These are phyloP conservation scores for Zelostemma sp. DNA, from an alignment of 1,140 invertebrate species.

Conservation along the genomic window DNA sequence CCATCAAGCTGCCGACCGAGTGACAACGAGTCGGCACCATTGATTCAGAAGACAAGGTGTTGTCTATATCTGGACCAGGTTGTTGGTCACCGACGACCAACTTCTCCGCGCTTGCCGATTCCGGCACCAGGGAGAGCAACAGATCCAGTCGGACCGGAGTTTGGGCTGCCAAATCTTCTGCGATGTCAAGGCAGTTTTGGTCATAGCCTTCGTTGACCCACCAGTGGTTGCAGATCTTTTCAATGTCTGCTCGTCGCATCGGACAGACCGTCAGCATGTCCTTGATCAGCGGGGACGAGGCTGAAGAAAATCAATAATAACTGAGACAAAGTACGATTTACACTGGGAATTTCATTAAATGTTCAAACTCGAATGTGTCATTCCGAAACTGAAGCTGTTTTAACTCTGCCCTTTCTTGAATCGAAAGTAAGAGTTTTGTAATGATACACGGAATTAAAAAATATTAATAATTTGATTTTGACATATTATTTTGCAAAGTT, in stretches of 20 bases:
- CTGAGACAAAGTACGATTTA: no score
- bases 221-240: constrained; percentile 95
- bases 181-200: constrained; percentile 85
- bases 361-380: no score
- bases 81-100: constrained; percentile 72
- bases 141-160: constrained; percentile 91
- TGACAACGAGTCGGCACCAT: constrained; percentile 73
- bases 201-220: constrained; percentile 92
- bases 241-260: constrained; percentile 88
- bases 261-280: constrained; percentile 95
- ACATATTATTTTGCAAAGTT: no score
- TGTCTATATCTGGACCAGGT: constrained; percentile 64
- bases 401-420: no score
- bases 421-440: no score
- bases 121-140: constrained; percentile 85
- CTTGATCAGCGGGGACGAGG: constrained; percentile 93
- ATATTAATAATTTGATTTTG: no score
- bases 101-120: constrained; percentile 76
- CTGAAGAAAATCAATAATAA: constrained; percentile 70
- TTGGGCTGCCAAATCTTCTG: constrained; percentile 89
- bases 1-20: constrained; percentile 78
- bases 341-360: no score
- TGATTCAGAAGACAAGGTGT: constrained; percentile 57
- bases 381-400: no score
- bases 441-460: no score